Base-by-base conservation (phyloP, 1,140 invertebrate genomes). In the Lasioglossum baleicum region DNA sequence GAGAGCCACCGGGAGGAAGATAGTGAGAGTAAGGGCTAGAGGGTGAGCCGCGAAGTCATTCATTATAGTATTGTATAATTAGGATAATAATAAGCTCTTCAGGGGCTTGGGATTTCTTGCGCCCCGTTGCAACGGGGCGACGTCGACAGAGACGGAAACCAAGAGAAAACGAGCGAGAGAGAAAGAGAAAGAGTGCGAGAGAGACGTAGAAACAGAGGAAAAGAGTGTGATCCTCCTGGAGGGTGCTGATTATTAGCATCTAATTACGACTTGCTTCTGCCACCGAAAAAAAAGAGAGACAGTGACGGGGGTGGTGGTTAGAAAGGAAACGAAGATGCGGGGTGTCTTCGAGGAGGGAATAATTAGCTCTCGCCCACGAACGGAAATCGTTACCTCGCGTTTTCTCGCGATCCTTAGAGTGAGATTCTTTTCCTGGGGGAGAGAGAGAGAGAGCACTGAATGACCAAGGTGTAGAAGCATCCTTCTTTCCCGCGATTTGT, bases 31-130 rank as follows among this genome's bases (percentile, higher is more conserved):
- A 82, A 71, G 73, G 79, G 78, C 80, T 80, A 89, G 87, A 87
- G 88, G 75, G 83, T 84, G 86, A 89, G 82, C 77, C 60, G 68
- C 73, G 70, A 72, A 87, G 82, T 89, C 88, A 90, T 91, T 92
- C 90, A 92, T 92, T 91, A 90, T 90, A 86, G 87, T 88, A 91
- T 92, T 91, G 89, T 92, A 92, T 93, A 93, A 93, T 93, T 93
- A 92, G 92, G 91, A 93, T 92, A 90, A 93, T 92, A 92, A 93
- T 92, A 92, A 92, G 90, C 91, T 88, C 88, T 90, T 86, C 83
- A 89, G 78, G 83, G 83, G 84, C 84, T 84, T 58, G 72, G 88
- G 88, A 85, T 85, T 91, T 88, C 90, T 91, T 91, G 86, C 88
- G 79, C 80, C 80, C 75, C 84, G 83, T 84, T 88, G 82, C 78